phyloP scores from a whole-genome alignment of 2,113 vertebrate genomes.

The Mesembrinibis cayennensis region DNA sequence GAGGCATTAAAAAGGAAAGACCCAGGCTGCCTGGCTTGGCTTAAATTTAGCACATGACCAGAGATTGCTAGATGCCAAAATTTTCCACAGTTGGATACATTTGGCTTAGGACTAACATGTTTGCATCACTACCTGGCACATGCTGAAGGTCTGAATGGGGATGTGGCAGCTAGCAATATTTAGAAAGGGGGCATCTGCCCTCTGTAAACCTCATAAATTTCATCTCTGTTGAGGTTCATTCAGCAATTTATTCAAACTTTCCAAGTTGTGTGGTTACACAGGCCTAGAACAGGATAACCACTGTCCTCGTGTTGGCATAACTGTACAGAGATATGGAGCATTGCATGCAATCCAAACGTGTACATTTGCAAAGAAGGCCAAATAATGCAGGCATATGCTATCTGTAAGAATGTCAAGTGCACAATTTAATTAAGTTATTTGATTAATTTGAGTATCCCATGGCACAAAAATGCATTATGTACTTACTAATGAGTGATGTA shows the following conservation, averaged over 20 bases:
- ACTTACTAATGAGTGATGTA: background rate
- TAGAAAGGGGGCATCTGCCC: background rate
- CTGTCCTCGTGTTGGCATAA: background rate
- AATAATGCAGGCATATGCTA: background rate
- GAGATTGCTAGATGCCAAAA: background rate
- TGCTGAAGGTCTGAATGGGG: background rate
- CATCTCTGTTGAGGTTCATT: background rate
- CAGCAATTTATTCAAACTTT: background rate
- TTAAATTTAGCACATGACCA: background rate
- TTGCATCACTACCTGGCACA: background rate
- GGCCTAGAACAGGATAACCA: background rate
- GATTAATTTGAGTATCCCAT: background rate
- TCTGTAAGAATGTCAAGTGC: background rate
- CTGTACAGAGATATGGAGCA: background rate
- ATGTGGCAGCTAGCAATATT: background rate
- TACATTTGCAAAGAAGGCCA: background rate
- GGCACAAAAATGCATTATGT: background rate
- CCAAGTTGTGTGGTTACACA: background rate
- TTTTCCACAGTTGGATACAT: background rate
- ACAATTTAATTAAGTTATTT: background rate
- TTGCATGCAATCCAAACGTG: accelerated
- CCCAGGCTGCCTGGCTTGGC: background rate
- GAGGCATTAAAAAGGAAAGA: background rate
- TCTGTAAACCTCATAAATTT: background rate
- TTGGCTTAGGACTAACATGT: background rate